These are phyloP conservation scores for Agelaius tricolor DNA, from an alignment of 2,113 vertebrate genomes.

Conservation along the genomic window DNA sequence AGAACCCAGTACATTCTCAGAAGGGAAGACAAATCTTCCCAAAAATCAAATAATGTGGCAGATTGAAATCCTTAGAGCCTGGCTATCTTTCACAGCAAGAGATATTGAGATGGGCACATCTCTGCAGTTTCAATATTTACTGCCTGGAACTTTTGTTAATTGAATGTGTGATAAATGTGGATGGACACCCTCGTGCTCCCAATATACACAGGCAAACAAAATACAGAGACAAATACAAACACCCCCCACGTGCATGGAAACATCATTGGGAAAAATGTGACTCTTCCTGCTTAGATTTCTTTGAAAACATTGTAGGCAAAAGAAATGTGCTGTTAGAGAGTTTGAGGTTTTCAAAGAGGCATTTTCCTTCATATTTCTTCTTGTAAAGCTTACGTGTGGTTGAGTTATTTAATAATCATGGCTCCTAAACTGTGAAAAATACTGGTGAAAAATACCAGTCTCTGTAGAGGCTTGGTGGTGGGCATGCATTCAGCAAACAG, in stretches of 20 bases:
- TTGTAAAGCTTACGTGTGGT: neutral
- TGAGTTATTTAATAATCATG: neutral
- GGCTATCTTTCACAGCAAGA: neutral
- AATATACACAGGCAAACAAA: neutral
- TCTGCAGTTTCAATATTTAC: neutral
- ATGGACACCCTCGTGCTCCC: neutral
- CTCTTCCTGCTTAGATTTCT: neutral
- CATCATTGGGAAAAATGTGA: accelerated
- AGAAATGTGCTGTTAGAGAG: neutral
- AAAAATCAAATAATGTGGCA: neutral
- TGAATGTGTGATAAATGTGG: neutral
- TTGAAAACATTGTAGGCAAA: neutral
- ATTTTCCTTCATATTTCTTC: neutral
- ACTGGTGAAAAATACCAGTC: neutral
- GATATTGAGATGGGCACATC: neutral
- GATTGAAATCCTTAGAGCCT: neutral
- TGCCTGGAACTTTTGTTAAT: neutral
- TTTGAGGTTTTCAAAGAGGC: neutral
- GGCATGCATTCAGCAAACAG: neutral
- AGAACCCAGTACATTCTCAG: neutral
- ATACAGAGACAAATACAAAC: neutral
- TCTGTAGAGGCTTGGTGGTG: neutral
- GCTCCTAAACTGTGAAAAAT: neutral
- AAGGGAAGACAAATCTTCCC: neutral
- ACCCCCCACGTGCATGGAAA: neutral